Percentiles rank a stretch among this genome's conserved stretches.
phyloP scores from a whole-genome alignment of 1,140 invertebrate genomes.

The Pachypsylla venusta region DNA sequence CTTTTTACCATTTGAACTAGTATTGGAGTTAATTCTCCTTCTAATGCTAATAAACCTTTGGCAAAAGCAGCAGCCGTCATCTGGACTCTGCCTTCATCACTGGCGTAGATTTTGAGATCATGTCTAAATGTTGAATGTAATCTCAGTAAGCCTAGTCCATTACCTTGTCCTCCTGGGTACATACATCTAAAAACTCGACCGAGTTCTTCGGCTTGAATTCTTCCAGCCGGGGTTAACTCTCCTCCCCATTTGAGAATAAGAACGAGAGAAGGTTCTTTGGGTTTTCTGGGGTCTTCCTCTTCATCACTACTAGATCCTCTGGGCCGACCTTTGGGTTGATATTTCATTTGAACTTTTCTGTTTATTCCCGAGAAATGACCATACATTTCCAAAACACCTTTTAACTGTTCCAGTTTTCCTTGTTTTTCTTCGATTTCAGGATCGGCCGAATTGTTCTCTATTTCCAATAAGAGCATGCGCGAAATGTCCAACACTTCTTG shows the following conservation, averaged over 20 bases:
- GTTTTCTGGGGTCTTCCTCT: slow-evolving; percentile 29
- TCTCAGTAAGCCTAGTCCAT: slow-evolving; percentile 80
- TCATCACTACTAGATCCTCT: slow-evolving; percentile 89
- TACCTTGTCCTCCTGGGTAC: slow-evolving; percentile 86
- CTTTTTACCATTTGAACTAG: slow-evolving; percentile 99
- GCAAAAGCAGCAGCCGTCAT: slow-evolving; percentile 99
- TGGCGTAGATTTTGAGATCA: slow-evolving; percentile 98
- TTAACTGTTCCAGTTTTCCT: slow-evolving; percentile 92
- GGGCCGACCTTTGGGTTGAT: slow-evolving; percentile 88
- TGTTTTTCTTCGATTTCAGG: slow-evolving; percentile 94
- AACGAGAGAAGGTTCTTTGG: slow-evolving; percentile 74
- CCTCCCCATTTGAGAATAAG: slow-evolving; percentile 99
- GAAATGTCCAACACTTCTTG: slow-evolving; percentile 96
- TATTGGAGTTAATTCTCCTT: slow-evolving; percentile 97
- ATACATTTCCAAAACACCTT: slow-evolving; percentile 99
- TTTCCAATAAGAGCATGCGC: slow-evolving; percentile 69
- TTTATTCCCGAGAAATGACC: slow-evolving; percentile 99
- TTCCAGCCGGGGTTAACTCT: slow-evolving; percentile 93
- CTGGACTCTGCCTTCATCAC: slow-evolving; percentile 96
- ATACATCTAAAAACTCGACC: slow-evolving; percentile 97
- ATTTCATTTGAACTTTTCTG: slow-evolving; percentile 99
- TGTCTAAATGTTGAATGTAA: slow-evolving; percentile 97
- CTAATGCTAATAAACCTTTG: slow-evolving; percentile 89
- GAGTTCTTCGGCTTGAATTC: slow-evolving; percentile 92
- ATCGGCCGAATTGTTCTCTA: slow-evolving; percentile 65